Conservation (phyloP, 2,113 vertebrate species). For the Passer montanus region DNA sequence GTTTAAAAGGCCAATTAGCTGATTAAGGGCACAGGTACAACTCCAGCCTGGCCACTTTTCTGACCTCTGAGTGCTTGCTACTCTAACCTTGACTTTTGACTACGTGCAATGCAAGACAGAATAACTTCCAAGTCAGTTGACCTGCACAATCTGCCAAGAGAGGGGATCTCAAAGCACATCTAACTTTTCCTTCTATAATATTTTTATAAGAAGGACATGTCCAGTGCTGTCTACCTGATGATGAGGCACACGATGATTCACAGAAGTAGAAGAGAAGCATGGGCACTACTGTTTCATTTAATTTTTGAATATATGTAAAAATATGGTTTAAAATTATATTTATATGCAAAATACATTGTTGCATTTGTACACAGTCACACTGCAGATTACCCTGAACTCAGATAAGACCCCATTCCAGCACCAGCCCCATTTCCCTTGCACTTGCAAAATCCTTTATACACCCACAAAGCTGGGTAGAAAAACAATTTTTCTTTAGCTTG, state of each 20-base stretch:
- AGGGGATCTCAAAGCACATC: background rate
- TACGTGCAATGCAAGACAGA: background rate
- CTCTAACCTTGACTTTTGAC: slow-evolving; percentile 14
- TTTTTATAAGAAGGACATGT: background rate
- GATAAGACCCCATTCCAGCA: background rate
- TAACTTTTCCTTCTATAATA: background rate
- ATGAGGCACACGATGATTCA: background rate
- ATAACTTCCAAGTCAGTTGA: background rate
- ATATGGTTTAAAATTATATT: background rate
- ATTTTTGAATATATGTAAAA: background rate
- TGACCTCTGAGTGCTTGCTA: background rate
- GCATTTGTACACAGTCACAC: background rate
- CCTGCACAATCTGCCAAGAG: background rate
- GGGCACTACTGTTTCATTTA: background rate
- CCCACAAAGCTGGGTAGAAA: background rate
- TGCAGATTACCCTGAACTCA: background rate
- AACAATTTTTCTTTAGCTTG: background rate
- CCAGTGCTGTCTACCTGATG: background rate
- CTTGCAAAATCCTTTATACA: background rate
- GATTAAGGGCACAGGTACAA: background rate
- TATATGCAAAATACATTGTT: background rate
- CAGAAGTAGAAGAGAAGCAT: background rate
- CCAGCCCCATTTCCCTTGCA: background rate
- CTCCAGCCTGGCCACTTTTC: background rate
- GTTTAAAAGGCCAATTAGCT: background rate